Conservation (phyloP, 53 echinoderm and acorn worm genomes). For the Luidia sarsii region DNA sequence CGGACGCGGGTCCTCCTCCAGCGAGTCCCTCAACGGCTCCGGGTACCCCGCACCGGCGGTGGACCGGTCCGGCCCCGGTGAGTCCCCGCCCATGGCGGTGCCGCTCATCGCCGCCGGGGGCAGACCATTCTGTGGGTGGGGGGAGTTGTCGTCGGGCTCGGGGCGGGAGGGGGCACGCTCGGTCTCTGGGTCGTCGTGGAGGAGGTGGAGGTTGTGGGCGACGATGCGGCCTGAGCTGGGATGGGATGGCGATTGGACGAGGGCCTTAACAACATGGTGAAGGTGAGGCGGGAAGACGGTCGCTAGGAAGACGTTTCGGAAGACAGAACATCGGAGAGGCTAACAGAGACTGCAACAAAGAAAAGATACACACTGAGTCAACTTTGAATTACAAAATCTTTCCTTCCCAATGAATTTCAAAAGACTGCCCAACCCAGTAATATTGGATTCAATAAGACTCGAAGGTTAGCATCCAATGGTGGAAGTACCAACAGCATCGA, state of each 20-base stretch:
- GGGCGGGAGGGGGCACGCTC: neutral
- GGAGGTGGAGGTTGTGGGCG: conserved; percentile 70
- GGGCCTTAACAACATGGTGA: no score
- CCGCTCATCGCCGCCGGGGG: neutral
- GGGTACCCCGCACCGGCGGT: conserved; percentile 13
- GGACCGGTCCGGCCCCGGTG: conserved; percentile 4
- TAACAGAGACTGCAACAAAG: no score
- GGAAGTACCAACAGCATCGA: no score
- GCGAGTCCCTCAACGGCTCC: conserved; percentile 29
- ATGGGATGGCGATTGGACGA: neutral
- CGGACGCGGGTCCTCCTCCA: conserved; percentile 30
- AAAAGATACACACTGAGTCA: no score
- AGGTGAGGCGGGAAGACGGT: neutral
- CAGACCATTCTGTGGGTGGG: neutral
- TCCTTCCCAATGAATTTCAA: no score
- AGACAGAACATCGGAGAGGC: no score
- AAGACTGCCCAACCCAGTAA: no score
- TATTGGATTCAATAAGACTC: no score
- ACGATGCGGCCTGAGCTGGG: conserved; percentile 63
- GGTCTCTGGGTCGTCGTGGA: conserved; percentile 33
- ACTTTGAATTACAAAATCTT: no score
- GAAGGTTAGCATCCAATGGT: no score
- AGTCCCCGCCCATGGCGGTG: conserved; percentile 44
- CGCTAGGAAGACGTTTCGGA: neutral
- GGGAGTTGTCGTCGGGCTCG: neutral